Base-by-base conservation (phyloP, 2,888 invertebrate genomes). In the Apamea sordens region DNA sequence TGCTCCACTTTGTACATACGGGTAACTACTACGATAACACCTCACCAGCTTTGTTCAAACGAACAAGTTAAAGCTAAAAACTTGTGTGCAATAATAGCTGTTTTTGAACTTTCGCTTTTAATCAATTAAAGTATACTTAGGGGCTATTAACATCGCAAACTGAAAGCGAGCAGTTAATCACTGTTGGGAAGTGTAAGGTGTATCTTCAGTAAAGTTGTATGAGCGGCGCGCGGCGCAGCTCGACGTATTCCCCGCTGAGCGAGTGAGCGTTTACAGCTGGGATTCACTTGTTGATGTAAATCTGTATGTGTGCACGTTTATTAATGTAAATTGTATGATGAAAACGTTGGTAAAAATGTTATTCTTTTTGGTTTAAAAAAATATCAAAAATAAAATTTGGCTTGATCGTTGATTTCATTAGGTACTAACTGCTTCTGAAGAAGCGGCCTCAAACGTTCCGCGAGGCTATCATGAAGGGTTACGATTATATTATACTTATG, bases 211-310 rank as follows among this genome's bases (percentile, higher is more conserved):
- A 88, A 86, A 89, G 87, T 88, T 85, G 83, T 83, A 79, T 84
- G 84, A 88, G 91, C 91, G 92, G 90, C 90, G 89, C 56, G 56
- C n/a, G 56, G n/a, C n/a, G 88, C 15, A 3, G 8, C 71, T 53
- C 80, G 21, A 18, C 47, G 64, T 85, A 87, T 87, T 84, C 89
- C 90, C 88, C 77, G 78, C 79, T 88, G 91, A 86, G 85, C 85
- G 84, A 84, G 87, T 89, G 92, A 92, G 82, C 91, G 92, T 91
- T 92, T 90, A 89, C 88, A 82, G 74, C 77, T 83, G 83, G 85
- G 83, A 81, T 88, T 85, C 91, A 94, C 94, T 93, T 94, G 94
- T 94, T 93, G 93, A 94, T 88, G 87, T 77, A 63, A 73, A 71
- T 77, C 64, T 74, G 70, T 67, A 59, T 41, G 64, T 73, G 56